These are phyloP conservation scores for Ferdinandea cuprea DNA, from an alignment of 2,888 invertebrate genomes.

Conservation along the genomic window DNA sequence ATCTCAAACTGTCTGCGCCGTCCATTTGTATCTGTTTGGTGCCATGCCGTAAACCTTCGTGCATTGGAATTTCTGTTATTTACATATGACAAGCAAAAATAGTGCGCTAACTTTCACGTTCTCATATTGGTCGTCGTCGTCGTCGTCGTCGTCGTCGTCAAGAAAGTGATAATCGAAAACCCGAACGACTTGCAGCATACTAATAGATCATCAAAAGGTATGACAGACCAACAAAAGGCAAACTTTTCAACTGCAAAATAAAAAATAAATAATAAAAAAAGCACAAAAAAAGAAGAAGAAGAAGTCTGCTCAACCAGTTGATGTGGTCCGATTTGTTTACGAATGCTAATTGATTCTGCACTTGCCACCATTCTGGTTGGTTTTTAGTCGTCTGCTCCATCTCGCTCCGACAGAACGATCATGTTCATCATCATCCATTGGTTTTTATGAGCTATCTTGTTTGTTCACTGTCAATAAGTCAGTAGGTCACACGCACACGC, in stretches of 20 bases:
- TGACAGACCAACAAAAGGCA: no score
- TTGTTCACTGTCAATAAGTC: slow-evolving; percentile 65
- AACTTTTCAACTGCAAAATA: no score
- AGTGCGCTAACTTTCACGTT: slow-evolving; percentile 71
- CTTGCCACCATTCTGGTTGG: slow-evolving; percentile 41
- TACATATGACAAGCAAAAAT: slow-evolving; percentile 45
- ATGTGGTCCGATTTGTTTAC: slow-evolving; percentile 22
- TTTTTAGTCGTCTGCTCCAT: slow-evolving; percentile 22
- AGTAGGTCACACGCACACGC: slow-evolving; percentile 62
- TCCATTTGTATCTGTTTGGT: neutral
- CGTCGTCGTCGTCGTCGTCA: slow-evolving; percentile 7
- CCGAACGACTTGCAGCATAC: slow-evolving; percentile 32
- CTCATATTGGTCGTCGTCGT: slow-evolving; percentile 17
- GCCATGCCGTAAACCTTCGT: neutral
- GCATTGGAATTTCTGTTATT: slow-evolving; percentile 60
- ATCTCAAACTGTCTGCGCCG: neutral
- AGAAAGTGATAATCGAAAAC: slow-evolving; percentile 66
- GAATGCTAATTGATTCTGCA: slow-evolving; percentile 62
- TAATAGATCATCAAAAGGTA: neutral
- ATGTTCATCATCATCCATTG: slow-evolving; percentile 22
- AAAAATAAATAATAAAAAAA: neutral
- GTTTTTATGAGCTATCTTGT: slow-evolving; percentile 51
- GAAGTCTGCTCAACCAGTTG: neutral
- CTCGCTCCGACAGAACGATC: slow-evolving; percentile 25
- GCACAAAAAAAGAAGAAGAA: slow-evolving; percentile 16